Percentiles rank a stretch among this genome's conserved stretches.
These are phyloP conservation scores for Cladopsammia gracilis DNA, from an alignment of 64 coral and sea anemone genomes.

Conservation along the genomic window DNA sequence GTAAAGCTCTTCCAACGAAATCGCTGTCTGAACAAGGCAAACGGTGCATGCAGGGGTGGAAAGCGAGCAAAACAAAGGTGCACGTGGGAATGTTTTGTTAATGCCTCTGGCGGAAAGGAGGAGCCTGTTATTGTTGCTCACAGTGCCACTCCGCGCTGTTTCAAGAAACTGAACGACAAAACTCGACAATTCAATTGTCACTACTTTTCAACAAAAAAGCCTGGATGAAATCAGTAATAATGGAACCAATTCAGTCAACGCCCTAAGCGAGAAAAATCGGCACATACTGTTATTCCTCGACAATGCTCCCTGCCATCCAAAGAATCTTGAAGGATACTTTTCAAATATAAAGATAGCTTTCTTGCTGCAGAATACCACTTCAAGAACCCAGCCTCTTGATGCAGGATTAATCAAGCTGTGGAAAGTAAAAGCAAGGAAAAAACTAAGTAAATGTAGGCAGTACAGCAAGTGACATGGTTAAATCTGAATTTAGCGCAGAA, in stretches of 20 bases:
- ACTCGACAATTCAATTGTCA: not conserved
- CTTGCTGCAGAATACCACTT: constrained; percentile 53
- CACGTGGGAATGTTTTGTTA: constrained; percentile 46
- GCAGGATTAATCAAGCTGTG: no score
- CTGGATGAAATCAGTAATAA: constrained; percentile 38
- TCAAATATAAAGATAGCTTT: constrained; percentile 58
- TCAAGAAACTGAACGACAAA: not conserved
- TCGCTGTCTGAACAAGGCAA: no score
- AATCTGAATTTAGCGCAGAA: constrained; percentile 50
- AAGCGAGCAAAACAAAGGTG: constrained; percentile 58
- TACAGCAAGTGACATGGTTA: no score
- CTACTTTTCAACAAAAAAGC: constrained; percentile 53
- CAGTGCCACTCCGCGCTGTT: no score
- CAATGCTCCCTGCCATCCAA: constrained; percentile 51
- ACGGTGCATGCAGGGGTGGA: constrained; percentile 37
- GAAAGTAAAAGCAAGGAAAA: no score
- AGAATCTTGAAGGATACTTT: constrained; percentile 27
- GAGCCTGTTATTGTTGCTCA: constrained; percentile 42
- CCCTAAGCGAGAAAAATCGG: constrained; percentile 8
- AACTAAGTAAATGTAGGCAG: constrained; percentile 49
- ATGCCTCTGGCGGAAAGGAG: constrained; percentile 45
- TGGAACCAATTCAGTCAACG: not conserved
- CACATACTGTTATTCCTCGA: constrained; percentile 56
- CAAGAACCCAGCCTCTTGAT: no score
- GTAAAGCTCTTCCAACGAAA: no score